Conservation (phyloP, 2,113 vertebrate species). For the Phylloscopus trochiloides region DNA sequence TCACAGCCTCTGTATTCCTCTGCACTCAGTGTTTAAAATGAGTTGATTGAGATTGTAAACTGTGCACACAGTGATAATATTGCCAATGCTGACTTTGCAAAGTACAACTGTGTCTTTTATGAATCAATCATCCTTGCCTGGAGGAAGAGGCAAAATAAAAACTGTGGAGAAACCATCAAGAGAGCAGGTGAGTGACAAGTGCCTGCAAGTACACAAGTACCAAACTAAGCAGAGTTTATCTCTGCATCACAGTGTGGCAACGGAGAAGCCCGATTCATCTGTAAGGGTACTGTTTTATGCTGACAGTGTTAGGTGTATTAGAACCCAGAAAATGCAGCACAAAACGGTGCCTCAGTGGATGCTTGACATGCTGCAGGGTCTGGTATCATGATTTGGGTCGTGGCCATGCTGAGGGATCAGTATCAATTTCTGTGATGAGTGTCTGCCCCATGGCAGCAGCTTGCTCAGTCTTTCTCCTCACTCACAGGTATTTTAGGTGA, state of each 20-base stretch:
- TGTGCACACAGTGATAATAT: not conserved
- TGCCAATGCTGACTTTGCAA: not conserved
- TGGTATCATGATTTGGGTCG: accelerated
- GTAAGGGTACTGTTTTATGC: not conserved
- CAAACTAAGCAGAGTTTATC: not conserved
- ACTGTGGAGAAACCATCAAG: not conserved
- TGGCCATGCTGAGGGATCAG: not conserved
- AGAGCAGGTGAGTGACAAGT: not conserved
- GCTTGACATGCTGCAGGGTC: not conserved
- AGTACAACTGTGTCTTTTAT: not conserved
- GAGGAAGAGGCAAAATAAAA: not conserved
- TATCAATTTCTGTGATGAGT: not conserved
- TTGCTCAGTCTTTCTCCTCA: not conserved
- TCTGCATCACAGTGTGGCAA: not conserved
- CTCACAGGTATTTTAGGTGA: not conserved
- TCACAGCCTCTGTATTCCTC: not conserved
- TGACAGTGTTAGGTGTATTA: not conserved
- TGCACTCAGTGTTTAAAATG: not conserved
- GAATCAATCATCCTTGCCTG: not conserved
- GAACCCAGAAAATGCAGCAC: not conserved
- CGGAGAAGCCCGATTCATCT: not conserved
- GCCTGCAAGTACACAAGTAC: not conserved
- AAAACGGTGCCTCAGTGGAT: accelerated
- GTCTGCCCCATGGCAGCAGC: not conserved
- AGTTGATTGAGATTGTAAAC: not conserved